These are phyloP conservation scores for Urechis unicinctus DNA, from an alignment of 2,888 invertebrate genomes.

Conservation along the genomic window DNA sequence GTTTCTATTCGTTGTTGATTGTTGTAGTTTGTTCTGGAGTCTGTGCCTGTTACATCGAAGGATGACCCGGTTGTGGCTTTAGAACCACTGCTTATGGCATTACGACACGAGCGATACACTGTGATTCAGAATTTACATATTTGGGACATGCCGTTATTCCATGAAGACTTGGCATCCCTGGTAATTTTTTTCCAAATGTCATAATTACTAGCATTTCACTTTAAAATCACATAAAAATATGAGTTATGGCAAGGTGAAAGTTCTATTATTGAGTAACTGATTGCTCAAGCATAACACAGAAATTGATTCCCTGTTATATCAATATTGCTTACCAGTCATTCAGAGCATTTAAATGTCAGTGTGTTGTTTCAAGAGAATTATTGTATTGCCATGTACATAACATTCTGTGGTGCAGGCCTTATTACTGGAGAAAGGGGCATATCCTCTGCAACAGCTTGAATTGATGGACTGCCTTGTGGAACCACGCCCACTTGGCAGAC, in stretches of 20 bases:
- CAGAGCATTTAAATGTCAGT: too few relatives aligned
- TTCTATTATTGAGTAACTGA: too few relatives aligned
- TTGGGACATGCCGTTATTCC: slow-evolving; percentile 43
- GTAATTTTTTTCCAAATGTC: slow-evolving; percentile 30
- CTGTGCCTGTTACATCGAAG: slow-evolving; percentile 28
- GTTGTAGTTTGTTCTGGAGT: slow-evolving; percentile 34
- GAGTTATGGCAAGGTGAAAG: too few relatives aligned
- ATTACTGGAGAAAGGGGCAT: slow-evolving; percentile 39
- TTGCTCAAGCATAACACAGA: too few relatives aligned
- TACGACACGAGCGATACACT: slow-evolving; percentile 37
- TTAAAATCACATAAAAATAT: too few relatives aligned
- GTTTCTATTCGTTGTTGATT: neutral
- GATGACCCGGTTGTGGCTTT: slow-evolving; percentile 36
- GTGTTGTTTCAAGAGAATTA: too few relatives aligned
- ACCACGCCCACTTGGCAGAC: slow-evolving; percentile 27
- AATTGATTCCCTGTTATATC: too few relatives aligned
- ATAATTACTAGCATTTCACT: too few relatives aligned
- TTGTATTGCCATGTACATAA: too few relatives aligned
- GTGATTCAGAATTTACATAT: slow-evolving; percentile 39
- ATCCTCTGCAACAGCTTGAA: slow-evolving; percentile 36
- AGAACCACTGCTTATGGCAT: slow-evolving; percentile 36
- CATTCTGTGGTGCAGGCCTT: slow-evolving; percentile 30
- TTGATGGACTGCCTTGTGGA: slow-evolving; percentile 43
- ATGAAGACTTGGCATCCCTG: slow-evolving; percentile 39
- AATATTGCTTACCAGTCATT: too few relatives aligned